Evolutionary conservation across 2,888 invertebrate species (phyloP).

Genomic region (Pycnomerus fuliginosus): DNA sequence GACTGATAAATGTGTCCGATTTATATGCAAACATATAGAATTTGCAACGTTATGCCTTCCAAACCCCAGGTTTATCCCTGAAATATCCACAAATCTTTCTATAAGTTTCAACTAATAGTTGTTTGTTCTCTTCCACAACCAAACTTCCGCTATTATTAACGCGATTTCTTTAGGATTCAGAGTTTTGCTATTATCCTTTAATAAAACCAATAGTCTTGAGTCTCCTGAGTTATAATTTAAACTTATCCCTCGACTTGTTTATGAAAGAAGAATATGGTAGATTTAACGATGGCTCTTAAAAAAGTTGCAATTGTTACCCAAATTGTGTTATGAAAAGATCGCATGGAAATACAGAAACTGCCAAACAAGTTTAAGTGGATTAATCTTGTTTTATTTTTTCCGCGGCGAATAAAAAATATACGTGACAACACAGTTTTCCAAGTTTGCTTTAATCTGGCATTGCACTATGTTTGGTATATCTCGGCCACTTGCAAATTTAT

Average conservation of each 20-base stretch:
- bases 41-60: slow-evolving; percentile 9
- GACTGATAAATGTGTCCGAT: slow-evolving; percentile 19
- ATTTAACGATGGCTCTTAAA: slow-evolving; percentile 10
- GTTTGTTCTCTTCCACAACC: slow-evolving; percentile 8
- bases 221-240: slow-evolving; percentile 6
- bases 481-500: slow-evolving; percentile 4
- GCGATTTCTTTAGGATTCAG: background rate
- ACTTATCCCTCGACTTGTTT: slow-evolving; percentile 8
- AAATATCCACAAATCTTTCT: slow-evolving; percentile 12
- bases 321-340: background rate
- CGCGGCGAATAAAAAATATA: slow-evolving; percentile 17
- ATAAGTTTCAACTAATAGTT: slow-evolving; percentile 15
- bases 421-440: slow-evolving; percentile 10
- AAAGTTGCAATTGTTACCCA: slow-evolving; percentile 6
- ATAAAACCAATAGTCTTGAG: background rate
- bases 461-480: background rate
- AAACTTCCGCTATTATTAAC: slow-evolving; percentile 8
- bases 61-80: slow-evolving; percentile 7
- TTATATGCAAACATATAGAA: slow-evolving; percentile 21
- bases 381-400: slow-evolving; percentile 17
- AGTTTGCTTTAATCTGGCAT: slow-evolving; percentile 13
- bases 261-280: slow-evolving; percentile 4
- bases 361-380: slow-evolving; percentile 17
- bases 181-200: background rate
- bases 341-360: slow-evolving; percentile 11